Percentiles rank a stretch among this genome's conserved stretches.
phyloP scores from a whole-genome alignment of 2,888 invertebrate species.

The Anthrax anthrax region DNA sequence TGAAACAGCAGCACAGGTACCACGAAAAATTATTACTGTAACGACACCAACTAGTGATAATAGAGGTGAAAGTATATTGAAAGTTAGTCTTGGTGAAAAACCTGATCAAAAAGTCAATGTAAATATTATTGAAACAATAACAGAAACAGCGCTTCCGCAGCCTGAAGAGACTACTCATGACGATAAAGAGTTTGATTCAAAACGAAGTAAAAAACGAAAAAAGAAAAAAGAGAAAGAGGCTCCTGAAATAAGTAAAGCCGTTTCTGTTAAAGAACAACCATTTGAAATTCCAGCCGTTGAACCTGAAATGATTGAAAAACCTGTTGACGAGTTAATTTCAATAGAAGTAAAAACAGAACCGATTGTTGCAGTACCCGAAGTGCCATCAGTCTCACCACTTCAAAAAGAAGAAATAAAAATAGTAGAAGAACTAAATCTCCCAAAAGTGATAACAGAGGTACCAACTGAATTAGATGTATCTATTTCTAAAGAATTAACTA shows the following conservation, averaged over 20 bases:
- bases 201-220: conserved; percentile 49
- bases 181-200: conserved; percentile 17
- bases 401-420: neutral
- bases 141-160: neutral
- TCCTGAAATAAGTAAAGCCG: conserved; percentile 11
- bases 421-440: neutral
- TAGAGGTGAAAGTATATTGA: conserved; percentile 24
- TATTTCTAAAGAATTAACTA: conserved; percentile 31
- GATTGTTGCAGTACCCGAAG: neutral
- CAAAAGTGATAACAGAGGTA: neutral
- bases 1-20: conserved; percentile 17
- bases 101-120: conserved; percentile 23
- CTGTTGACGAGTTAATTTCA: neutral
- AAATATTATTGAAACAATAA: conserved; percentile 27
- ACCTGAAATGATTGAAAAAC: neutral
- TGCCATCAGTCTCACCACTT: conserved; percentile 9
- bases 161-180: conserved; percentile 11
- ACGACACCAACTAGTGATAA: conserved; percentile 34
- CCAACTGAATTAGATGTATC: no score
- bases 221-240: conserved; percentile 39
- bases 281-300: neutral
- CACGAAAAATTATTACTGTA: conserved; percentile 22
- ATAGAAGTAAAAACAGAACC: neutral
- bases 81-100: conserved; percentile 19
- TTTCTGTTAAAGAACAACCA: conserved; percentile 6